Evolutionary conservation across 2,888 invertebrate genomes (phyloP).

Genomic region (Carcina quercana): DNA sequence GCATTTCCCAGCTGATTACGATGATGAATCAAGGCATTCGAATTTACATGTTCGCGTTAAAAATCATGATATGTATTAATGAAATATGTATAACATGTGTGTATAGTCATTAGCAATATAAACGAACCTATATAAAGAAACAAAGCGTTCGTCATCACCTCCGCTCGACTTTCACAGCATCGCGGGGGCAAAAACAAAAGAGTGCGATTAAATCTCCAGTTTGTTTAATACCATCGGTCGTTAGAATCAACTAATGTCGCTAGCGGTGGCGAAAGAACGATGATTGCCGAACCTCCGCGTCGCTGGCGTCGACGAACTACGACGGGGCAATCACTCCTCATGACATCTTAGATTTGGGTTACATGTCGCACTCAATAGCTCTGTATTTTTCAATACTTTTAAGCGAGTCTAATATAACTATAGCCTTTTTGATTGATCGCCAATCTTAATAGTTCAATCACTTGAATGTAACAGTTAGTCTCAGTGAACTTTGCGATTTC

Average conservation of each 20-base stretch:
- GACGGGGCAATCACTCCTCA: slow-evolving; percentile 23
- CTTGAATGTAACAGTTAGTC: too few relatives aligned
- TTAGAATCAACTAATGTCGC: slow-evolving; percentile 61
- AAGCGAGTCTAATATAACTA: too few relatives aligned
- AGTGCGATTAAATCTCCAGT: slow-evolving; percentile 61
- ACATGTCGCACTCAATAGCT: slow-evolving; percentile 21
- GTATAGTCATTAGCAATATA: too few relatives aligned
- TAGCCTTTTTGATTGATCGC: too few relatives aligned
- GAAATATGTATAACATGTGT: too few relatives aligned
- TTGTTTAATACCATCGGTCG: slow-evolving; percentile 67
- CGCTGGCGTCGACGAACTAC: slow-evolving; percentile 14
- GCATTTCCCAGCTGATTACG: too few relatives aligned
- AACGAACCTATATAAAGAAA: too few relatives aligned
- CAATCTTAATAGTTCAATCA: too few relatives aligned
- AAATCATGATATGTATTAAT: too few relatives aligned
- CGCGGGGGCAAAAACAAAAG: slow-evolving; percentile 40
- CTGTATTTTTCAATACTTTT: slow-evolving; percentile 16
- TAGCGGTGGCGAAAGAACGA: slow-evolving; percentile 25
- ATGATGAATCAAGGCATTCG: too few relatives aligned
- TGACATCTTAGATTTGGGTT: slow-evolving; percentile 19
- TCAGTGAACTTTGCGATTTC: too few relatives aligned
- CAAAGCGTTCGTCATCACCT: slow-evolving; percentile 21
- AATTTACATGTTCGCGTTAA: too few relatives aligned
- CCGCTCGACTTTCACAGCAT: slow-evolving; percentile 48
- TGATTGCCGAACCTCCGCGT: slow-evolving; percentile 39